phyloP scores from a whole-genome alignment of 2,113 vertebrate genomes.

The Marmota flaviventris region DNA sequence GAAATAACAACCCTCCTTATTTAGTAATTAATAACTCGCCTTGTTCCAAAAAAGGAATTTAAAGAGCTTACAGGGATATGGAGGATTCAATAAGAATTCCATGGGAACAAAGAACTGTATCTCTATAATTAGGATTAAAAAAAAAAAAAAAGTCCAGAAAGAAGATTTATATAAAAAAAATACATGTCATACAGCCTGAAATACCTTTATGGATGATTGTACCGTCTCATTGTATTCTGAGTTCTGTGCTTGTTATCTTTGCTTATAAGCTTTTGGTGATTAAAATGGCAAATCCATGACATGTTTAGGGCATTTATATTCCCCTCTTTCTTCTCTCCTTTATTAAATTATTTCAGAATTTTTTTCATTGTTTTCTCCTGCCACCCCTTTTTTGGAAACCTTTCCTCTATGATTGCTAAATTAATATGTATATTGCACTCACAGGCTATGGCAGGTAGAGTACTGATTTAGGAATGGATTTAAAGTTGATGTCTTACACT shows the following conservation, averaged over 20 bases:
- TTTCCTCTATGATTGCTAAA: not conserved
- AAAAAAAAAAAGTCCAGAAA: not conserved
- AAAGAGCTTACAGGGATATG: not conserved
- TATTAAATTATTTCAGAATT: not conserved
- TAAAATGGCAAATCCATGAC: not conserved
- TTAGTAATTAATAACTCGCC: not conserved
- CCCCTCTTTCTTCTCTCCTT: not conserved
- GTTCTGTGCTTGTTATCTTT: not conserved
- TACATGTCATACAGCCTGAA: not conserved
- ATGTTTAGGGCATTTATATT: not conserved
- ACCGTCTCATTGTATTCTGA: not conserved
- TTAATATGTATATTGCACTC: not conserved
- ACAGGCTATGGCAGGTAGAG: not conserved
- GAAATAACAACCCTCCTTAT: not conserved
- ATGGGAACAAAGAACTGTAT: not conserved
- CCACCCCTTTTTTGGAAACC: not conserved
- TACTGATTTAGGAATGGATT: not conserved
- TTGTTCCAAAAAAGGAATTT: slow-evolving; percentile 25
- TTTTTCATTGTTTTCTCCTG: not conserved
- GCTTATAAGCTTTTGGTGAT: not conserved
- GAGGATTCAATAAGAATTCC: not conserved
- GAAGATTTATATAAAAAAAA: not conserved
- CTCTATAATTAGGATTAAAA: slow-evolving; percentile 27
- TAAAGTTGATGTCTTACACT: not conserved
- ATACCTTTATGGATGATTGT: not conserved